Evolutionary conservation across 1,140 invertebrate species (phyloP).

Genomic region (Uloborus diversus): DNA sequence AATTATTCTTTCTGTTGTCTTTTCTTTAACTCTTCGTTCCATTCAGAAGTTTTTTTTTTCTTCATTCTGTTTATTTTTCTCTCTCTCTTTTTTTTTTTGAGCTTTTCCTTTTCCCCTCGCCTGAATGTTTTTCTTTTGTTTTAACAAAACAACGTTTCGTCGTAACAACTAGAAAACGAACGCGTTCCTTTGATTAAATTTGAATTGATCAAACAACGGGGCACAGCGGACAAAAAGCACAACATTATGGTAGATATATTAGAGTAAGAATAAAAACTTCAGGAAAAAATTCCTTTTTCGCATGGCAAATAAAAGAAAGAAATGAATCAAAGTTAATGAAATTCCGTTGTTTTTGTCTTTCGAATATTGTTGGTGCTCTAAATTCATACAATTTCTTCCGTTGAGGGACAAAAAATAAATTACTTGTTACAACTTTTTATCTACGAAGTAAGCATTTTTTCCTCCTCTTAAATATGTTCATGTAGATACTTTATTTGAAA

Average conservation of each 20-base stretch:
- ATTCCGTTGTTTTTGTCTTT: neutral
- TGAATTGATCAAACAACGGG: conserved; percentile 3
- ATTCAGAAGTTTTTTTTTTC: too few species aligned
- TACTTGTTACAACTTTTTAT: too few species aligned
- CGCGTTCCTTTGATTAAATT: conserved; percentile 27
- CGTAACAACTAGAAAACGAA: neutral
- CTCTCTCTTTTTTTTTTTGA: neutral
- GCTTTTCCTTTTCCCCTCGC: neutral
- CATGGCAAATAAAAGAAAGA: conserved; percentile 3
- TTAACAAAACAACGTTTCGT: neutral
- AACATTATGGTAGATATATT: neutral
- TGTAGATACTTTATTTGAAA: too few species aligned
- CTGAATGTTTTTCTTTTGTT: conserved; percentile 4
- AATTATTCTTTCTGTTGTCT: neutral
- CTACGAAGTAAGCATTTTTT: too few species aligned
- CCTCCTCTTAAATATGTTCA: too few species aligned
- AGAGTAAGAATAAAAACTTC: neutral
- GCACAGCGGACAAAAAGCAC: neutral
- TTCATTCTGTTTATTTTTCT: neutral
- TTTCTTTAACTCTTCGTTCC: neutral
- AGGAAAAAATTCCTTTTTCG: neutral
- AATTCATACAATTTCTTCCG: neutral
- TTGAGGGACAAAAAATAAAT: neutral
- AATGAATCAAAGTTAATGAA: conserved; percentile 19
- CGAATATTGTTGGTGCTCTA: neutral